Evolutionary conservation across 64 coral and sea anemone genomes (phyloP).

Genomic region (Stichodactyla helianthus): DNA sequence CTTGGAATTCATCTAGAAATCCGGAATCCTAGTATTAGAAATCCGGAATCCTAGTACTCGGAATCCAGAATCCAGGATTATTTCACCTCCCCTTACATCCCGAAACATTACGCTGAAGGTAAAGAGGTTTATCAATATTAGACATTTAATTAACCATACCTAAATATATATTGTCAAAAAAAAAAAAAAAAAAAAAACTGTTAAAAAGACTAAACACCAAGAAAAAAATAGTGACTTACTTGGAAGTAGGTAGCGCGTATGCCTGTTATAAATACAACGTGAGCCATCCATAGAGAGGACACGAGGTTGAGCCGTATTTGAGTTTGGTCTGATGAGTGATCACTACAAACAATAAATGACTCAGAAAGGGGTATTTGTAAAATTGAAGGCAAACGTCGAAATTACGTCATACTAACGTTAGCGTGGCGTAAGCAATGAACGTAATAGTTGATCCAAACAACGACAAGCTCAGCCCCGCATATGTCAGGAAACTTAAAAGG

Average conservation of each 20-base stretch:
- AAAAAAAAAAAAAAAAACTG: too few species aligned
- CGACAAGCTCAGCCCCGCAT: constrained; percentile 26
- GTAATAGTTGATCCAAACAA: constrained; percentile 35
- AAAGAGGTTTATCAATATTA: too few species aligned
- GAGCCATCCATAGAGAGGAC: neutral
- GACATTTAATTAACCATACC: too few species aligned
- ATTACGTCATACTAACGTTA: constrained; percentile 8
- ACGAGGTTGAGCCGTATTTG: neutral
- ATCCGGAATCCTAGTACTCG: too few species aligned
- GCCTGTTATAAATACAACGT: neutral
- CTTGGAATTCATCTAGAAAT: too few species aligned
- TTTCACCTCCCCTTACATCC: too few species aligned
- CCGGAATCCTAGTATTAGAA: too few species aligned
- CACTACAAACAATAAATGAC: neutral
- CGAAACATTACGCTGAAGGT: too few species aligned
- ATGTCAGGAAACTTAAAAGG: constrained; percentile 8
- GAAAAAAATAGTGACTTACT: neutral
- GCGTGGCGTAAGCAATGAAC: constrained; percentile 24
- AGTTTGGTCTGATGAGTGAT: neutral
- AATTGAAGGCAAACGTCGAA: neutral
- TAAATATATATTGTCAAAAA: too few species aligned
- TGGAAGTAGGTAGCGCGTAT: constrained; percentile 25
- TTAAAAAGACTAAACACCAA: neutral
- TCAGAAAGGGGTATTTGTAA: too few species aligned
- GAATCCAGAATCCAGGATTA: too few species aligned